Conservation (phyloP, 2,113 vertebrate genomes). For the Piprites chloris region DNA sequence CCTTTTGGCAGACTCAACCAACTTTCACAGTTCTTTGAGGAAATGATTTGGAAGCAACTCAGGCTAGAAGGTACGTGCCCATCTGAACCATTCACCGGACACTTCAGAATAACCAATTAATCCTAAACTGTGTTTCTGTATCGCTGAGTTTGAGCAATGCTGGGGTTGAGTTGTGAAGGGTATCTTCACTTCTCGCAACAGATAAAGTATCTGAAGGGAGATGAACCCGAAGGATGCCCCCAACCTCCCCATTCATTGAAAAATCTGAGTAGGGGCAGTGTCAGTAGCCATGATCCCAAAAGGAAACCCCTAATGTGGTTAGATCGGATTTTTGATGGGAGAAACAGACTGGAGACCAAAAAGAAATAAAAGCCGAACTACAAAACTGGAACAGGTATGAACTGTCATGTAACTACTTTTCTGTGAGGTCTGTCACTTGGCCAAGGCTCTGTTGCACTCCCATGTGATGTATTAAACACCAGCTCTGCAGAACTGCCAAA, state of each 20-base stretch:
- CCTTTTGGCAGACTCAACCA: neutral
- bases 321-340: neutral
- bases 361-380: neutral
- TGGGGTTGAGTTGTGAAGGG: neutral
- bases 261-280: neutral
- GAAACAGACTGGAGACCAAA: neutral
- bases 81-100: neutral
- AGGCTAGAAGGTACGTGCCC: neutral
- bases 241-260: neutral
- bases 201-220: neutral
- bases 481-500: conserved; percentile 4
- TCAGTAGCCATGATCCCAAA: neutral
- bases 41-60: neutral
- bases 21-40: neutral
- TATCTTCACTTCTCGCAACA: neutral
- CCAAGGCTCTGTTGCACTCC: neutral
- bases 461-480: neutral
- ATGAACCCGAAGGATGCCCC: neutral
- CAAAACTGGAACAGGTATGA: neutral
- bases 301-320: neutral
- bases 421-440: neutral
- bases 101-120: neutral
- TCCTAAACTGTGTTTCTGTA: neutral
- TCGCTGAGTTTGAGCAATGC: neutral
- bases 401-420: neutral